Percentiles rank a stretch among this genome's conserved stretches.
Evolutionary conservation across 1,140 invertebrate species (phyloP).

Genomic region (Diachasma alloeum): DNA sequence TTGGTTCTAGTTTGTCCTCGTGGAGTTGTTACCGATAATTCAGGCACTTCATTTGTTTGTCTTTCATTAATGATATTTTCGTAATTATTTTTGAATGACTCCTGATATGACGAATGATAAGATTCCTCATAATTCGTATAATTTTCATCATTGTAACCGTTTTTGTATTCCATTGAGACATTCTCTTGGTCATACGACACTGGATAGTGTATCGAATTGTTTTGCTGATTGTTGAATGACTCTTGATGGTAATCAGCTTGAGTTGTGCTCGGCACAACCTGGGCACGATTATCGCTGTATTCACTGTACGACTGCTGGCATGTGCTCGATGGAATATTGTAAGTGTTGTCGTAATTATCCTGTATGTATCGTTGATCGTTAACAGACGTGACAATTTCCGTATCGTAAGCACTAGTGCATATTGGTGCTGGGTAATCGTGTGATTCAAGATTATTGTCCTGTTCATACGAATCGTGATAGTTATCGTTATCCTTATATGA

Average conservation of each 20-base stretch:
- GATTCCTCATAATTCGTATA: constrained; percentile 47
- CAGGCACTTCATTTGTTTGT: constrained; percentile 53
- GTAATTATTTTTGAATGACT: constrained; percentile 51
- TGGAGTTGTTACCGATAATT: constrained; percentile 56
- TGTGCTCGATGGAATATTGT: constrained; percentile 47
- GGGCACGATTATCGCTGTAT: constrained; percentile 40
- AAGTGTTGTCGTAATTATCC: constrained; percentile 50
- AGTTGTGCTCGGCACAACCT: constrained; percentile 22
- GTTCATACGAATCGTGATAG: constrained; percentile 42
- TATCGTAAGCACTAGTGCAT: not conserved
- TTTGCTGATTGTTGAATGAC: constrained; percentile 37
- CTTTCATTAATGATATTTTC: constrained; percentile 46
- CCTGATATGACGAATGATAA: constrained; percentile 53
- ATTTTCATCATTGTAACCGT: constrained; percentile 47
- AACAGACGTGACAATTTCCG: constrained; percentile 39
- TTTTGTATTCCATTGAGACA: constrained; percentile 39
- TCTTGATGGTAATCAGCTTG: constrained; percentile 24
- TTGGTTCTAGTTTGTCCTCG: constrained; percentile 54
- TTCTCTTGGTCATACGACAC: constrained; percentile 50
- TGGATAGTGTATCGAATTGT: constrained; percentile 41
- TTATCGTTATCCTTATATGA: constrained; percentile 35
- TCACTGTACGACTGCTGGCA: constrained; percentile 37
- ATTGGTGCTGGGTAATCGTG: not conserved
- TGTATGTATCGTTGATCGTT: constrained; percentile 49
- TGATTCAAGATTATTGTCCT: constrained; percentile 22